A percentile compares a stretch with the other conserved stretches of the same genome.
These are phyloP conservation scores for Anas platyrhynchos DNA, from an alignment of 2,113 vertebrate species.

Conservation along the genomic window DNA sequence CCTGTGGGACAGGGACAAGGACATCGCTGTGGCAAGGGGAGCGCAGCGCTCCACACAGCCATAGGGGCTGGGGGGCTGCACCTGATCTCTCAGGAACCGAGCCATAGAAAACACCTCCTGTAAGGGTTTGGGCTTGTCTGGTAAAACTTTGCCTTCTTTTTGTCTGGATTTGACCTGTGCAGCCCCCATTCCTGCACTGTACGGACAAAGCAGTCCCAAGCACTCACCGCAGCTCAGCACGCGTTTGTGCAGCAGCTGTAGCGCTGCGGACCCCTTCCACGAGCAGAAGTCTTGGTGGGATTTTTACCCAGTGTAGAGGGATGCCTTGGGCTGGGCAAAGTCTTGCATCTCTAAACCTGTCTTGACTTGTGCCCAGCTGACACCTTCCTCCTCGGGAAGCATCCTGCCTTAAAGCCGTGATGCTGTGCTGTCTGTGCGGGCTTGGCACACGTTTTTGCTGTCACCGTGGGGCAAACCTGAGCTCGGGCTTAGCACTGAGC, in stretches of 20 bases:
- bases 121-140: too few relatives aligned
- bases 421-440: background rate
- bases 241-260: fast-evolving
- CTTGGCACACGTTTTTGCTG: background rate
- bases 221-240: background rate
- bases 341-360: background rate
- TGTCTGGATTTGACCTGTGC: background rate
- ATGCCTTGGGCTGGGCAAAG: background rate
- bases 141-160: background rate
- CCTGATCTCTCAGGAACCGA: too few relatives aligned
- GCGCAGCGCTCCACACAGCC: background rate
- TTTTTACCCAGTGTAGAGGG: background rate
- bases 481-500: background rate
- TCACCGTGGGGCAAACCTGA: too few relatives aligned
- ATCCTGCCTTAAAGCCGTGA: background rate
- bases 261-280: background rate
- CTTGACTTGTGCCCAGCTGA: background rate
- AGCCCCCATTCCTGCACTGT: background rate
- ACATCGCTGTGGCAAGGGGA: too few relatives aligned
- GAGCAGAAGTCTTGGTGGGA: background rate
- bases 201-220: background rate
- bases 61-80: fast-evolving
- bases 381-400: background rate
- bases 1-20: too few relatives aligned
- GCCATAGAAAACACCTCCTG: background rate